A percentile compares a stretch with the other conserved stretches of the same genome.
phyloP scores from a whole-genome alignment of 2,113 vertebrate species.

The Cynopterus brachyotis region DNA sequence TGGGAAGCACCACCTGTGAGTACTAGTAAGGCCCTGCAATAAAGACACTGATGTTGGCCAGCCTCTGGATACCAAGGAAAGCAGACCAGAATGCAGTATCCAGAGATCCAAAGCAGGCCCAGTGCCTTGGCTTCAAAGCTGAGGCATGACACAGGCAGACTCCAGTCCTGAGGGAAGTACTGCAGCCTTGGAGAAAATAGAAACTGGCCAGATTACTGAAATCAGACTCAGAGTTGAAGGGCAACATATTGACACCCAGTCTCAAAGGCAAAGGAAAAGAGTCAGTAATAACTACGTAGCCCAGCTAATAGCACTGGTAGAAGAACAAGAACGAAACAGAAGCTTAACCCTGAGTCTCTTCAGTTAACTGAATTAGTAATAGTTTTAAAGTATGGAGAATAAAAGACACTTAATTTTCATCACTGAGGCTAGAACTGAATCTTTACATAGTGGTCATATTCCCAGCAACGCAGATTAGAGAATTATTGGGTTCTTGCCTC shows the following conservation, averaged over 20 bases:
- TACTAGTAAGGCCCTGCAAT: background rate
- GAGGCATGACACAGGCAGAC: background rate
- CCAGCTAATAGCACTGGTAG: background rate
- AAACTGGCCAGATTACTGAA: background rate
- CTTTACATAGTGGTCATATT: background rate
- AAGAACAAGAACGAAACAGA: background rate
- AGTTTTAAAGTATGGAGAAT: background rate
- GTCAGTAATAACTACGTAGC: background rate
- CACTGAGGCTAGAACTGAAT: background rate
- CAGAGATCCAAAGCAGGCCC: background rate
- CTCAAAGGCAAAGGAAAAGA: background rate
- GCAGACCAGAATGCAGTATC: background rate
- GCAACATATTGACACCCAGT: background rate
- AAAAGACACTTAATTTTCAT: background rate
- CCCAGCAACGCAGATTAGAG: background rate
- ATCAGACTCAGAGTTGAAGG: background rate
- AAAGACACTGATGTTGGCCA: background rate
- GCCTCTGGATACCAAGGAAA: background rate
- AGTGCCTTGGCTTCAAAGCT: background rate
- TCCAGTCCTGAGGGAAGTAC: background rate
- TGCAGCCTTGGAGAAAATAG: background rate
- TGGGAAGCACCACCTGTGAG: background rate
- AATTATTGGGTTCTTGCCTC: background rate
- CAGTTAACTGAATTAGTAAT: background rate
- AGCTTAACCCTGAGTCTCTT: background rate